Conservation (phyloP, 37 sponge, comb jelly and placozoan species). For the Aplysina aerophoba region DNA sequence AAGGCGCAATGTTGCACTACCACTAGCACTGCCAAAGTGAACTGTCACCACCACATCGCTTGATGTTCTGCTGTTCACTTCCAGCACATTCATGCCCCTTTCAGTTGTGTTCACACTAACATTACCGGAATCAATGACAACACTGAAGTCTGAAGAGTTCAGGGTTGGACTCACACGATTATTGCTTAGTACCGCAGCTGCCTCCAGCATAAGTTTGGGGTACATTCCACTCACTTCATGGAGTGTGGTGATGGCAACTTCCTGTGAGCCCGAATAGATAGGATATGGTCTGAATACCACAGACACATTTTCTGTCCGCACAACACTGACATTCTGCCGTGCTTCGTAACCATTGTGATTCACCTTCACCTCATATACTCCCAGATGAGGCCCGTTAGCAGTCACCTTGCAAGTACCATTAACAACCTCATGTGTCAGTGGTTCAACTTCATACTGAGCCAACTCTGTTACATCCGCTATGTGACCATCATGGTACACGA, state of each 20-base stretch:
- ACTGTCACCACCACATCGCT: background rate
- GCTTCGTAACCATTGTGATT: background rate
- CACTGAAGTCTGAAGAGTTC: too few relatives aligned
- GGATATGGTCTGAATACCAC: conserved; percentile 29
- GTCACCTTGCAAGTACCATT: too few relatives aligned
- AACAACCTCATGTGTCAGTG: too few relatives aligned
- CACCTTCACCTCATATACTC: background rate
- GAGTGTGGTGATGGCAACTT: conserved; percentile 1
- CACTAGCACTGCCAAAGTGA: background rate
- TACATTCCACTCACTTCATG: background rate
- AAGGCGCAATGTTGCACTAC: background rate
- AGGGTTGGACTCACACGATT: too few relatives aligned
- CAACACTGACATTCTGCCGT: background rate
- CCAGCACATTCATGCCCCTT: background rate
- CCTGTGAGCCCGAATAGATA: background rate
- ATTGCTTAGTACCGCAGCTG: too few relatives aligned
- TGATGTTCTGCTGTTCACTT: background rate
- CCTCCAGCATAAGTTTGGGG: too few relatives aligned
- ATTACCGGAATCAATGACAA: background rate
- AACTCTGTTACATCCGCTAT: background rate
- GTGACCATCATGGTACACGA: conserved; percentile 5
- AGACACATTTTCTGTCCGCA: background rate
- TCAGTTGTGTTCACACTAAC: background rate
- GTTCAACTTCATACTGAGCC: background rate
- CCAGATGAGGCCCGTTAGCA: too few relatives aligned